phyloP scores from a whole-genome alignment of 2,113 vertebrate genomes.

The Vulpes lagopus region DNA sequence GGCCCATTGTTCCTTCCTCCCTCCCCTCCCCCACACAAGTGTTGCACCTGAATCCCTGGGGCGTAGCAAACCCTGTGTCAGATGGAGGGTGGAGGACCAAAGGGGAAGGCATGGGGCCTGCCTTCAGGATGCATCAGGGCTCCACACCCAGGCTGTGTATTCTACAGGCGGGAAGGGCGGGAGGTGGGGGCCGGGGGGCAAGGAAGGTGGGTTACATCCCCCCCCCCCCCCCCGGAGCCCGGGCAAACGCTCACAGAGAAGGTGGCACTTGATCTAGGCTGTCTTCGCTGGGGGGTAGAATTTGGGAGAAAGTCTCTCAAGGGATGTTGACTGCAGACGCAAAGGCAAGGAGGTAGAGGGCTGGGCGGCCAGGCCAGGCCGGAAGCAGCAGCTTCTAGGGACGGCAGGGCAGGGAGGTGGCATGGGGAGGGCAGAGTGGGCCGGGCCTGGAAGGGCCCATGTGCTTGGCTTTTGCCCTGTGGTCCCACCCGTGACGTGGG shows the following conservation, averaged over 20 bases:
- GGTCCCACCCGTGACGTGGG: background rate
- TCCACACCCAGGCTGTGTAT: background rate
- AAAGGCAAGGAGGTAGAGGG: background rate
- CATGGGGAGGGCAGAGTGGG: background rate
- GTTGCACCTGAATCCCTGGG: background rate
- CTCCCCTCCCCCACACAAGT: background rate
- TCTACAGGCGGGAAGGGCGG: background rate
- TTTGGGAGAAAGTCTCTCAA: constrained; percentile 20
- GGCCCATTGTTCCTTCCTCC: background rate
- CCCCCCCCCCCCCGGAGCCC: background rate
- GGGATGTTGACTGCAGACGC: background rate
- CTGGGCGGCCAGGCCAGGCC: constrained; percentile 12
- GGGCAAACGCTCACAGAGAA: background rate
- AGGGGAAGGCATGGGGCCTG: background rate
- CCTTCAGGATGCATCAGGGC: constrained; percentile 21
- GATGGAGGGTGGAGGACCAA: background rate
- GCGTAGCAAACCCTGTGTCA: background rate
- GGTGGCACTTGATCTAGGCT: background rate
- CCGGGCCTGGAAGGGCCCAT: background rate
- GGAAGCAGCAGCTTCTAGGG: background rate
- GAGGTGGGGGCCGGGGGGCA: background rate
- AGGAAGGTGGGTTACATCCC: background rate
- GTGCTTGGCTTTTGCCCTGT: background rate
- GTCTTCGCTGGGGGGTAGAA: background rate
- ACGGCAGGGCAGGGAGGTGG: background rate